Evolutionary conservation across 2,113 vertebrate genomes (phyloP).

Genomic region (Callopanchax toddi): DNA sequence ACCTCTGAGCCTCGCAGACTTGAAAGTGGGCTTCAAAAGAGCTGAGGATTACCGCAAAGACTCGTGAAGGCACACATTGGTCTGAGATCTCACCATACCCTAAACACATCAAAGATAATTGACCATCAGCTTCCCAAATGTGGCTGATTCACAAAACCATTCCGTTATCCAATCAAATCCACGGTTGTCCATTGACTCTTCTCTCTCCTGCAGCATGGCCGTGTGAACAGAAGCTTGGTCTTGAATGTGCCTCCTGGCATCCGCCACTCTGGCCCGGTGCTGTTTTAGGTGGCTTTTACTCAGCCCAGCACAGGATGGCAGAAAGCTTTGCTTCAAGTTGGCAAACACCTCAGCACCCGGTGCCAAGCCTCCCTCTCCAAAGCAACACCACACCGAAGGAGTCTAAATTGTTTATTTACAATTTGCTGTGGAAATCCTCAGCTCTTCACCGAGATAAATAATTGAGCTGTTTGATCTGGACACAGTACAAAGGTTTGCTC

Average conservation of each 20-base stretch:
- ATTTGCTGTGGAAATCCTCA: conserved; percentile 76
- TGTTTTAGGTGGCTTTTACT: conserved; percentile 62
- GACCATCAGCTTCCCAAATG: conserved; percentile 49
- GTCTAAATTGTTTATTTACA: conserved; percentile 77
- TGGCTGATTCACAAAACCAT: conserved; percentile 29
- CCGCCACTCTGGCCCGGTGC: conserved; percentile 36
- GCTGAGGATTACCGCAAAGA: conserved; percentile 63
- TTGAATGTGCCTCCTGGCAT: conserved; percentile 45
- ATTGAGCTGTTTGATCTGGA: conserved; percentile 81
- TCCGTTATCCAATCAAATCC: conserved; percentile 1
- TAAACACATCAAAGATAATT: conserved; percentile 66
- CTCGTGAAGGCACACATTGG: conserved; percentile 35
- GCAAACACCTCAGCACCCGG: conserved; percentile 34
- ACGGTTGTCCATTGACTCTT: conserved; percentile 25
- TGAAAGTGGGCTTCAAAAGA: conserved; percentile 81
- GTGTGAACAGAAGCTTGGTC: conserved; percentile 46
- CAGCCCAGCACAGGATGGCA: conserved; percentile 57
- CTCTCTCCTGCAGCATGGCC: conserved; percentile 24
- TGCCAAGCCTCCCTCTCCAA: conserved; percentile 56
- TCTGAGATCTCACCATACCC: conserved; percentile 37
- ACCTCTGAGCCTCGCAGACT: conserved; percentile 69
- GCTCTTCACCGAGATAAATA: conserved; percentile 74
- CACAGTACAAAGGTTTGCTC: conserved; percentile 75
- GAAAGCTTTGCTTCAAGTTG: conserved; percentile 54
- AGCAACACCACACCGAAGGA: conserved; percentile 43